Percentiles rank a stretch among this genome's conserved stretches.
Conservation (phyloP, 2,113 vertebrate genomes). For the Corythaixoides concolor region DNA sequence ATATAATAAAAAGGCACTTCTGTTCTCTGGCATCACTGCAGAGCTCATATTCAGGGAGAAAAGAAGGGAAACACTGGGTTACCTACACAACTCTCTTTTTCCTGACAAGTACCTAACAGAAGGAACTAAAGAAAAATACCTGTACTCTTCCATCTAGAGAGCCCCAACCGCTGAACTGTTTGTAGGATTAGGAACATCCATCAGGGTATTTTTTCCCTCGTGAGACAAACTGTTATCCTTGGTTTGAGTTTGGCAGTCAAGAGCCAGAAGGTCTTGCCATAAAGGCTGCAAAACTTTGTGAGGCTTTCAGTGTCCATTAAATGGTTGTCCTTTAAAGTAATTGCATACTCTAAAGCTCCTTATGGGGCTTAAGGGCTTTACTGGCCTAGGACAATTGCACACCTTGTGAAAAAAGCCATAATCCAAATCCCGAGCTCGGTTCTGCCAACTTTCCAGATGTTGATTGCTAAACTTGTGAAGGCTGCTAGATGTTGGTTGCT, state of each 20-base stretch:
- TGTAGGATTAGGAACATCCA: background rate
- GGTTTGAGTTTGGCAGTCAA: background rate
- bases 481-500: background rate
- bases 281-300: slow-evolving; percentile 2
- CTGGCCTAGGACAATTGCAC: slow-evolving; percentile 10
- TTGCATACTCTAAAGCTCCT: slow-evolving; percentile 12
- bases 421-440: background rate
- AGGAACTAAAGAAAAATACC: background rate
- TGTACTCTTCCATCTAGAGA: background rate
- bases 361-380: slow-evolving; percentile 23
- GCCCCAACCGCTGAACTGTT: background rate
- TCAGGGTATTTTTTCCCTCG: background rate
- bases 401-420: slow-evolving; percentile 24
- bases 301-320: slow-evolving; percentile 24
- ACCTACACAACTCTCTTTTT: background rate
- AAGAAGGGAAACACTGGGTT: background rate
- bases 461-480: background rate
- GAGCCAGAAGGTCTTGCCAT: background rate
- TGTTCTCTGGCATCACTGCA: background rate
- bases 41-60: background rate
- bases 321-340: slow-evolving; percentile 8
- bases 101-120: background rate
- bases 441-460: background rate
- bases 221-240: background rate
- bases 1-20: background rate